Evolutionary conservation across 2,113 vertebrate species (phyloP).

Genomic region (Phyllostomus hastatus): DNA sequence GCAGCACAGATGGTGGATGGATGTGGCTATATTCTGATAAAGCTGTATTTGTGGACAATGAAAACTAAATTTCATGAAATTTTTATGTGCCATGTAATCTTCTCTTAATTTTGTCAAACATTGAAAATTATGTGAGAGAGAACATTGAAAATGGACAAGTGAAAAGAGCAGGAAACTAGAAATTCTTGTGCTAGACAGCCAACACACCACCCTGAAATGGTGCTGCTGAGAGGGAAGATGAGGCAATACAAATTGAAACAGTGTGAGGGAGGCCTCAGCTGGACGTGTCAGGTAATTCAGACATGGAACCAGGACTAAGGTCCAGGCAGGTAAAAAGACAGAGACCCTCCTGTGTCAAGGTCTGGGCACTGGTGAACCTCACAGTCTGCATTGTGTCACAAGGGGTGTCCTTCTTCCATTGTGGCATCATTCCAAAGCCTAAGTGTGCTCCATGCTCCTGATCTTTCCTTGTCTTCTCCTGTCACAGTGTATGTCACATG

Average conservation of each 20-base stretch:
- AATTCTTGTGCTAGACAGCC: not conserved
- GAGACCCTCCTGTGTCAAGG: not conserved
- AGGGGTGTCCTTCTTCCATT: not conserved
- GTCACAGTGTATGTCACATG: not conserved
- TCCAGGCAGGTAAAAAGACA: not conserved
- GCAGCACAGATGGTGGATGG: not conserved
- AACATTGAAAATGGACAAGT: not conserved
- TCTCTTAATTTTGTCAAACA: not conserved
- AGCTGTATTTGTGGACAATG: not conserved
- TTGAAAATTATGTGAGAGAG: not conserved
- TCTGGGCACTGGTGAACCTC: not conserved
- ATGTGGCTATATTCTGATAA: not conserved
- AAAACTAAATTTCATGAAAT: not conserved
- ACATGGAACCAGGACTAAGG: not conserved
- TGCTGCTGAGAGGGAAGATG: too few relatives aligned
- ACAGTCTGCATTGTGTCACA: too few relatives aligned
- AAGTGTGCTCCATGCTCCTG: not conserved
- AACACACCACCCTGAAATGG: accelerated
- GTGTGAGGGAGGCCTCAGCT: not conserved
- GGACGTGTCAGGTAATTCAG: accelerated
- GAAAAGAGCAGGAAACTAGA: not conserved
- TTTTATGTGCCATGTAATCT: not conserved
- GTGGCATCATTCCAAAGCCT: not conserved
- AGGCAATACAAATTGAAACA: not conserved
- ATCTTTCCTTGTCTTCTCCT: not conserved